Evolutionary conservation across 2,888 invertebrate species (phyloP), one percentile per base, ranked within the genome.

Genomic region (Drosophila colorata): DNA sequence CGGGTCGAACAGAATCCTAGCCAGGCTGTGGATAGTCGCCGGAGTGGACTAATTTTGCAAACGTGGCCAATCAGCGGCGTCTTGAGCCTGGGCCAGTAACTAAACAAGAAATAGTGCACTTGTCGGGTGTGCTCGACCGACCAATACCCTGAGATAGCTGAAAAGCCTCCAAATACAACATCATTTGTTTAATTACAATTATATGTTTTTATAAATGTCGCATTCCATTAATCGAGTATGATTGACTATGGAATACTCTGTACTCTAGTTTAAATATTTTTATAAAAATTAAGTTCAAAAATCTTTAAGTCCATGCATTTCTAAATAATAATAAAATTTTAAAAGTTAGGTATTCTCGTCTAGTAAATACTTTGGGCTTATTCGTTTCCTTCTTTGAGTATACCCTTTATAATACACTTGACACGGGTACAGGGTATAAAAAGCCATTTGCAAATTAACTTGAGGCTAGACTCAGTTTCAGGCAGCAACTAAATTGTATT

Each of bases 361-460:
- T 11, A 11, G 11, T 33, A 31, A 4, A 3, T 33, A 33, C 13
- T 13, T 33, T 33, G 13, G 11, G 4, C 1, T 33, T 3, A 8
- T 9, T 31, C 11, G n/a, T 14, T 37, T n/a, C 1, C 7, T 16
- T 38, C 4, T 4, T 33, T 8, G 9, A 8, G 4, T n/a, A 37
- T 56, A 37, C 16, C 37, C 35, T 28, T 9, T 28, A 28, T 28
- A 8, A 2, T 28, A 33, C 5, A 25, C 4, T 41, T 18, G 0
- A 7, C 1, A 2, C 1, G 14, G 4, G 0, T 5, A 11, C 0
- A n/a, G 63, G 43, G 65, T 14, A 82, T 73, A 70, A 58, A 80
- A 87, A 79, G 74, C 81, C 80, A 88, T 88, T 89, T 88, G 88
- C 89, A 90, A 88, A 88, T 89, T 87, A 89, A 90, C 90, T 88